Evolutionary conservation across 2,888 invertebrate species (phyloP), one percentile per base, ranked within the genome.

Genomic region (Cheiracanthium punctorium): DNA sequence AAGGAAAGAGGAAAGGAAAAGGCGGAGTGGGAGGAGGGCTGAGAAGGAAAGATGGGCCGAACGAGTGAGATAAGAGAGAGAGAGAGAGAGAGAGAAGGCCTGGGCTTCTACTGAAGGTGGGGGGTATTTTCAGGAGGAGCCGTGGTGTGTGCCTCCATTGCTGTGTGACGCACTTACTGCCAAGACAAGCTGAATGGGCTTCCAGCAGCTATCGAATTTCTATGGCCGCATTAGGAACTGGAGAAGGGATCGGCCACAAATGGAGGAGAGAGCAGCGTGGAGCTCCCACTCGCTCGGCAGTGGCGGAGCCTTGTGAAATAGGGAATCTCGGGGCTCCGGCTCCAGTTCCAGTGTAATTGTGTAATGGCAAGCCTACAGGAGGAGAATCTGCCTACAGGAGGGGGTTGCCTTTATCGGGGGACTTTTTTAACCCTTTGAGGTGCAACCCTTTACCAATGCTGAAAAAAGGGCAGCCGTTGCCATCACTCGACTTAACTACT

Each of bases 191-290:
- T 58, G 58, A 58, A 58, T 58, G 58, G 58, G 58, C 24, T 58
- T 58, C 58, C 58, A 58, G 58, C 58, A 20, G 58, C 58, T 58
- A 58, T 58, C 58, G 58, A 58, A 58, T 58, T 58, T 58, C 58
- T 58, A 58, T 58, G 58, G 58, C 58, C 58, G 58, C 58, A 58
- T 58, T 58, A 24, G 58, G 58, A 58, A 24, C 58, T 24, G 58
- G 58, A n/a, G n/a, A 58, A 58, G 58, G 58, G 58, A 24, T 58
- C 24, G 24, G 58, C 5, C 24, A 58, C 58, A 58, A 58, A 58
- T 58, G 58, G 58, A 58, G 24, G 24, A 24, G 24, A 58, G 24
- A n/a, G n/a, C n/a, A n/a, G n/a, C n/a, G n/a, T n/a, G n/a, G n/a
- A n/a, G n/a, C n/a, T n/a, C n/a, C n/a, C n/a, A n/a, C n/a, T n/a